Evolutionary conservation across 2,888 invertebrate genomes (phyloP).

Genomic region (Saturnia pavonia): DNA sequence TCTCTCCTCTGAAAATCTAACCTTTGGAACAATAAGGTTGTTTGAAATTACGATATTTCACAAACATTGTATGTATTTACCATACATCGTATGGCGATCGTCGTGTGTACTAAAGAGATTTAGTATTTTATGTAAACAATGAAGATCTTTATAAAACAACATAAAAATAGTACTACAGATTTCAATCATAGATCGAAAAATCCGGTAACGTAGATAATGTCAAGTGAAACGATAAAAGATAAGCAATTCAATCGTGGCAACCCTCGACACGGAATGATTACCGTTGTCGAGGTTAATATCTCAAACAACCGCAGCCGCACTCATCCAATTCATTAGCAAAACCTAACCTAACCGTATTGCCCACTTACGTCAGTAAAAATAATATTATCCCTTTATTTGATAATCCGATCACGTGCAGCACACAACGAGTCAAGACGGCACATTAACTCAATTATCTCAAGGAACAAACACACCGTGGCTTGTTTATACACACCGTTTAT

Average conservation of each 20-base stretch:
- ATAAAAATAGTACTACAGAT: not conserved
- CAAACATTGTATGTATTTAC: no score
- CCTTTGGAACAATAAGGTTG: not conserved
- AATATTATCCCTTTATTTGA: slow-evolving; percentile 63
- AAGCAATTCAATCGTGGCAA: slow-evolving; percentile 56
- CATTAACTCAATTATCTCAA: slow-evolving; percentile 60
- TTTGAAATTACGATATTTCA: not conserved
- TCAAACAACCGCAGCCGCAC: slow-evolving; percentile 38
- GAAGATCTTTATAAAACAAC: not conserved
- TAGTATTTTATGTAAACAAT: not conserved
- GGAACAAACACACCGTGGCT: slow-evolving; percentile 46
- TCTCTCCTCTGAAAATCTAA: not conserved
- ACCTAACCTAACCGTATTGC: slow-evolving; percentile 46
- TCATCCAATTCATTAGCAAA: slow-evolving; percentile 56
- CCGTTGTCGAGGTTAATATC: slow-evolving; percentile 48
- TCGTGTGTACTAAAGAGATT: not conserved
- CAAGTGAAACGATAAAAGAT: slow-evolving; percentile 52
- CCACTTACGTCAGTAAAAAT: slow-evolving; percentile 70
- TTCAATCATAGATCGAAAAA: slow-evolving; percentile 16
- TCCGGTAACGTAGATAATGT: slow-evolving; percentile 34
- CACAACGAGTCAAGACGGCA: slow-evolving; percentile 57
- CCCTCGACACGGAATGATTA: slow-evolving; percentile 53
- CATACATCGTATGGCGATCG: not conserved
- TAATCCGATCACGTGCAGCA: slow-evolving; percentile 72
- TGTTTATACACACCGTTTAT: slow-evolving; percentile 67